phyloP scores from a whole-genome alignment of 2,113 vertebrate species.

The Reinhardtius hippoglossoides region DNA sequence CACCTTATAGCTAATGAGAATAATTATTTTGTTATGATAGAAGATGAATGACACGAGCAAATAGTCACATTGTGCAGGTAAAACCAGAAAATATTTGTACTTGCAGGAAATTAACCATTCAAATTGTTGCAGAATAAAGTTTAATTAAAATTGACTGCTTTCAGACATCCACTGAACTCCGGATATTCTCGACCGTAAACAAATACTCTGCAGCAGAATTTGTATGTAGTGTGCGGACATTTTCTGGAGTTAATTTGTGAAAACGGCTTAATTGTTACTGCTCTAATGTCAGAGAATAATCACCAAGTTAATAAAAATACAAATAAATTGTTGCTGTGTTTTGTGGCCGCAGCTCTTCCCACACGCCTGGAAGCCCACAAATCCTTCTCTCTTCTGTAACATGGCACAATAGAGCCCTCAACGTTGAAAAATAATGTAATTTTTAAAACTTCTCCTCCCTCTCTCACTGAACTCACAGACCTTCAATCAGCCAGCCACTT shows the following conservation, averaged over 20 bases:
- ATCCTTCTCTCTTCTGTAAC: background rate
- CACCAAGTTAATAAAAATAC: background rate
- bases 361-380: slow-evolving; percentile 5
- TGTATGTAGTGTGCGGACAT: no score
- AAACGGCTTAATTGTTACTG: background rate
- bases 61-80: background rate
- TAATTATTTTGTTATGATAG: no score
- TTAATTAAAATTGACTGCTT: background rate
- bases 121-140: background rate
- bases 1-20: background rate
- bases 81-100: no score
- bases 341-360: background rate
- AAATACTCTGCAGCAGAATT: no score
- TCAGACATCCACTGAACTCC: background rate
- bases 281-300: background rate
- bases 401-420: background rate
- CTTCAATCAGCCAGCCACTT: slow-evolving; percentile 50
- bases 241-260: no score
- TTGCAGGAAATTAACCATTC: no score
- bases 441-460: background rate
- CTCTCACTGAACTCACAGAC: slow-evolving; percentile 30
- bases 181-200: no score
- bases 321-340: background rate
- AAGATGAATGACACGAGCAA: background rate
- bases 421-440: background rate